These are phyloP conservation scores for Dinomys branickii DNA, from an alignment of 2,113 vertebrate genomes.

Conservation along the genomic window DNA sequence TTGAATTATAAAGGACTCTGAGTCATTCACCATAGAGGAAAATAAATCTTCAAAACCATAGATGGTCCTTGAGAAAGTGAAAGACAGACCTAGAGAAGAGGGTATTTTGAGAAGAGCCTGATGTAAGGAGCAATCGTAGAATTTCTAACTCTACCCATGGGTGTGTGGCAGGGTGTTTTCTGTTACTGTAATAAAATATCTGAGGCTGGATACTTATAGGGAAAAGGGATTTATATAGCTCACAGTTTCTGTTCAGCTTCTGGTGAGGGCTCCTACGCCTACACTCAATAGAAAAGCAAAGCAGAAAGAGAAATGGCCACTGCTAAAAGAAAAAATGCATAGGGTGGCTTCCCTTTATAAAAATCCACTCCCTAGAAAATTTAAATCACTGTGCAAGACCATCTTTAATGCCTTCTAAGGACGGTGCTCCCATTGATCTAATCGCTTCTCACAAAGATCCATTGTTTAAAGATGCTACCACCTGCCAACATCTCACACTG, in stretches of 20 bases:
- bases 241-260: background rate
- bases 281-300: too few species aligned
- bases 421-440: background rate
- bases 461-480: background rate
- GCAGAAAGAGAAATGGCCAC: background rate
- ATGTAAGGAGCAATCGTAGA: rapidly evolving
- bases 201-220: background rate
- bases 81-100: background rate
- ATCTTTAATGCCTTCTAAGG: background rate
- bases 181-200: background rate
- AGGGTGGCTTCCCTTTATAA: background rate
- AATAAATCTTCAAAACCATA: background rate
- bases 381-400: background rate
- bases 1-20: background rate
- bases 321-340: background rate
- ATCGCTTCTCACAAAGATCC: background rate
- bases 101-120: background rate
- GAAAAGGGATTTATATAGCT: background rate
- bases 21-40: background rate
- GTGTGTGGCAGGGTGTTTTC: background rate
- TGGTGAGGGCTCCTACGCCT: background rate
- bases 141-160: background rate
- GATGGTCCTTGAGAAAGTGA: background rate
- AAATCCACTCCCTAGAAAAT: background rate
- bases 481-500: background rate